Conservation (phyloP, 2,113 vertebrate species). For the Litocranius walleri region DNA sequence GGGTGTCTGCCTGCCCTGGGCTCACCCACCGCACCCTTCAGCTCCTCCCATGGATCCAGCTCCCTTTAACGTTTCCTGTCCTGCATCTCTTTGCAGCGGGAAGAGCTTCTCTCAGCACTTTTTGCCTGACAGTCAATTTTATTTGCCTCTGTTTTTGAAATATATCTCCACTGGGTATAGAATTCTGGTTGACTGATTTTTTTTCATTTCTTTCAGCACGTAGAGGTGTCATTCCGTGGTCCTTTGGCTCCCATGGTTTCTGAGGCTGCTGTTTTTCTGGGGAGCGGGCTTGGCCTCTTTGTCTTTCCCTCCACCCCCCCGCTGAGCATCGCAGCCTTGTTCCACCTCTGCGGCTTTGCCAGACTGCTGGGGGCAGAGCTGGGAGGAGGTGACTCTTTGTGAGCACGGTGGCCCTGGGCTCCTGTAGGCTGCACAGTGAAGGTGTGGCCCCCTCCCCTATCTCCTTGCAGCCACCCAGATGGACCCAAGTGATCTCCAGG, state of each 20-base stretch:
- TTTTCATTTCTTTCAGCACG: no score
- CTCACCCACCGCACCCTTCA: neutral
- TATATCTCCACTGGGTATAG: neutral
- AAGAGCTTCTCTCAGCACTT: neutral
- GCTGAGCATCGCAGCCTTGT: neutral
- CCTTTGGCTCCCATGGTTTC: neutral
- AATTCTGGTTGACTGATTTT: neutral
- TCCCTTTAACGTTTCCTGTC: neutral
- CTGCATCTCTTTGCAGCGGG: neutral
- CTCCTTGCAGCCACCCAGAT: conserved; percentile 85
- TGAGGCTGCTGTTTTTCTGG: neutral
- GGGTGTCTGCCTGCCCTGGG: fast-evolving
- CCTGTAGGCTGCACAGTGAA: fast-evolving
- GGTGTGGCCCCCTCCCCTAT: neutral
- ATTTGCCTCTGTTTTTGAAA: neutral
- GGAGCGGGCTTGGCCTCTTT: fast-evolving
- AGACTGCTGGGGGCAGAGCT: fast-evolving
- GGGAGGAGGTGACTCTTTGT: fast-evolving
- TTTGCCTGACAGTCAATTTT: neutral
- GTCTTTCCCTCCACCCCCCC: neutral
- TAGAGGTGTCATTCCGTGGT: no score
- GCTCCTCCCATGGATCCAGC: neutral
- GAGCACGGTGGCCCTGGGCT: no score
- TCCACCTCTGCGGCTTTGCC: fast-evolving
- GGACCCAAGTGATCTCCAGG: conserved; percentile 87